Base-by-base conservation (phyloP, 2,113 vertebrate genomes). In the Manacus vitellinus region DNA sequence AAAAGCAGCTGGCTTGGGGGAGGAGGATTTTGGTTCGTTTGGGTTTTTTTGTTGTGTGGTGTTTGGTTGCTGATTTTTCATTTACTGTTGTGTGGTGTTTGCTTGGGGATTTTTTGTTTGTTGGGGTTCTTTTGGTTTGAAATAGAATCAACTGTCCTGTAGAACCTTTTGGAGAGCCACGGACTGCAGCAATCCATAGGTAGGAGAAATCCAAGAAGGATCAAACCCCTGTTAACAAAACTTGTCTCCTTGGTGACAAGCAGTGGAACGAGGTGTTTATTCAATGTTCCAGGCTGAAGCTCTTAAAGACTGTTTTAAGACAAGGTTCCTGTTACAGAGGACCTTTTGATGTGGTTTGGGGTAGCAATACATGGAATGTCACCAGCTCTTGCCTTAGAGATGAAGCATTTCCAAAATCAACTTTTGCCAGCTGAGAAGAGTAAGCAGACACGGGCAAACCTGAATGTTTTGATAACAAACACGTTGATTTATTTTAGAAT, bases 21-120 rank as follows among this genome's bases (percentile, higher is more conserved):
- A 31, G 5, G 9, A 1, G 9, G 13, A 2, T 12, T 44, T 11
- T 55, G 15, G 8, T 23, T 76, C 21, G 7, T 30, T 43, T 47
- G 15, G 24, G 6, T 6, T 27, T 14, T 23, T 43, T 9, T 30
- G 17, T 43, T 46, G 37, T 23, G 22, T 24, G 10, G 14, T 10
- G 5, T 37, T 65, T 31, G 13, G 4, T 24, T 59, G n/a, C 22
- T 13, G 14, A 10, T 33, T 33, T 31, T 46, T 31, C 9, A 3
- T 25, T 44, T 28, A 7, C 33, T 31, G 55, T 33, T 43, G 35
- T 12, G 13, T 33, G 9, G 13, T 11, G 6, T 43, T 62, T 61
- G 16, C 7, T 62, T n/a, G 9, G 21, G 6, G 5, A 0, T 3
- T 19, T 35, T 55, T 58, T 4, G 4, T 28, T 46, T n/a, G 8